A percentile compares a stretch with the other conserved stretches of the same genome.
Evolutionary conservation across 2,797 vertebrate genomes (phyloP).

Genomic region (Myotis myotis): DNA sequence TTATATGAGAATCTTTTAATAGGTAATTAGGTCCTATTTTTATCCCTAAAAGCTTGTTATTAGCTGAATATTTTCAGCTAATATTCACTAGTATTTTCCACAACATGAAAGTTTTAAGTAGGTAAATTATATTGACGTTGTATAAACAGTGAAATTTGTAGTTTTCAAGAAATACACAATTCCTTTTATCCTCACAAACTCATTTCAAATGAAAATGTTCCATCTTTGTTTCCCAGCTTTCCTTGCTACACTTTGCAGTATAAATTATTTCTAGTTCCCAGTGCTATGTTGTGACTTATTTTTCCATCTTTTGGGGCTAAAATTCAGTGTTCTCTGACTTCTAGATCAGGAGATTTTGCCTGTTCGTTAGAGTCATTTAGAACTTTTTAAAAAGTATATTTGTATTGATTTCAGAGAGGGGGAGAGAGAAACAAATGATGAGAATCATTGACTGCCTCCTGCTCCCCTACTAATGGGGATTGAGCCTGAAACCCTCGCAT

Average conservation of each 20-base stretch:
- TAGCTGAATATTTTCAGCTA: too few species aligned
- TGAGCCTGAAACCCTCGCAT: too few species aligned
- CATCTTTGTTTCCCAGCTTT: neutral
- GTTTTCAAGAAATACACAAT: neutral
- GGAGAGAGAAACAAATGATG: too few species aligned
- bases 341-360: neutral
- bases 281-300: neutral
- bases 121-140: neutral
- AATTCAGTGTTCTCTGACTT: neutral
- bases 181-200: slow-evolving; percentile 20
- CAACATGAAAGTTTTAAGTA: slow-evolving; percentile 30
- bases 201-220: neutral
- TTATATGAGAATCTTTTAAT: neutral
- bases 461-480: too few species aligned
- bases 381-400: too few species aligned
- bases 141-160: neutral
- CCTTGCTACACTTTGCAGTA: neutral
- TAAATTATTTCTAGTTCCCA: neutral
- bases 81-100: slow-evolving; percentile 23
- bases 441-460: too few species aligned
- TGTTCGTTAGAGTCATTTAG: neutral
- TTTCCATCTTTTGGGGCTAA: neutral
- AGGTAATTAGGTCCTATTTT: neutral
- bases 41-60: neutral
- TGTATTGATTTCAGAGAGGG: too few species aligned